Conservation (phyloP, 2,888 invertebrate genomes). For the Scaptomyza parva region DNA sequence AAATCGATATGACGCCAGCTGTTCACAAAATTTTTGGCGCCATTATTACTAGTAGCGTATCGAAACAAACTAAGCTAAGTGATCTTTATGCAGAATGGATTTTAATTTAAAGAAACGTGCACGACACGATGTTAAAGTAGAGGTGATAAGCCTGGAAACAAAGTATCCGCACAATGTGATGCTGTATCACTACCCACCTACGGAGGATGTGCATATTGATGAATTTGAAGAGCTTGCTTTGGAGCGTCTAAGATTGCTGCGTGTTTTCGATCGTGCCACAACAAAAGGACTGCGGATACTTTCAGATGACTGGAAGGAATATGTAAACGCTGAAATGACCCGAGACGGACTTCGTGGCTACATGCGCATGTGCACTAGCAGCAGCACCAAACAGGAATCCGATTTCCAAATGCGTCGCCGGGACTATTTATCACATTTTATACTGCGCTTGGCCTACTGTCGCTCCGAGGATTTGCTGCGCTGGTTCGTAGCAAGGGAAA, state of each 20-base stretch:
- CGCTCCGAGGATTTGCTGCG: conserved; percentile 92
- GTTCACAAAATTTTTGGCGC: conserved; percentile 48
- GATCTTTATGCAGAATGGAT: conserved; percentile 66
- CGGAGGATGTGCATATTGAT: conserved; percentile 89
- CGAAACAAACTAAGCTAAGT: neutral
- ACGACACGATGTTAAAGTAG: conserved; percentile 76
- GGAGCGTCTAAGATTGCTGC: conserved; percentile 92
- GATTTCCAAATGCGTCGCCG: conserved; percentile 89
- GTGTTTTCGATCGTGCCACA: conserved; percentile 91
- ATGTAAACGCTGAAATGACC: conserved; percentile 88
- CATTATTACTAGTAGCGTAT: conserved; percentile 4
- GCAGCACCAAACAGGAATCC: conserved; percentile 85
- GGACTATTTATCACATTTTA: conserved; percentile 97
- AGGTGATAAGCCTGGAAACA: conserved; percentile 83
- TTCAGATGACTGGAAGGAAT: conserved; percentile 89
- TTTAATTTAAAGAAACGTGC: conserved; percentile 76
- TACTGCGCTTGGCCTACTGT: conserved; percentile 95
- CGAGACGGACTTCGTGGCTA: conserved; percentile 89
- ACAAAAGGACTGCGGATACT: conserved; percentile 87
- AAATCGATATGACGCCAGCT: conserved; percentile 39
- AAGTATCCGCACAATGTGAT: conserved; percentile 91
- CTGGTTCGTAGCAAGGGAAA: conserved; percentile 96
- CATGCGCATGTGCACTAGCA: conserved; percentile 86
- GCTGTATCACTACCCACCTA: conserved; percentile 92
- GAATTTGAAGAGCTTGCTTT: conserved; percentile 95